Conservation (phyloP, 2,797 vertebrate species). For the Ambastaia sidthimunki region DNA sequence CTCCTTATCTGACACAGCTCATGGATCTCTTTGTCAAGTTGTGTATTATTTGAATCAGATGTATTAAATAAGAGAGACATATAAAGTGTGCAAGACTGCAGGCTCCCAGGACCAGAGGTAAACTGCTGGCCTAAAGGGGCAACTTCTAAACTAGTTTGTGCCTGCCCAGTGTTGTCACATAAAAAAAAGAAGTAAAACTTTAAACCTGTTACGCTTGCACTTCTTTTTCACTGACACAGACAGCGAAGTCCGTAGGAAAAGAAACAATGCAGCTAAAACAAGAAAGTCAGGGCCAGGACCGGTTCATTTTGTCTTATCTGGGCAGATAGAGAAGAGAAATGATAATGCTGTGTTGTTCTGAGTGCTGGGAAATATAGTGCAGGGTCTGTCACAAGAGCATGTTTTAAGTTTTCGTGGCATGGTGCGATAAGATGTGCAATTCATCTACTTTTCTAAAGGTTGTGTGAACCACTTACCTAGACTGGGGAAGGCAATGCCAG, state of each 20-base stretch:
- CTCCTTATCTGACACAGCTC: background rate
- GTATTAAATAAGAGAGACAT: background rate
- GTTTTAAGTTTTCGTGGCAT: conserved; percentile 46
- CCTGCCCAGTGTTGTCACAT: conserved; percentile 59
- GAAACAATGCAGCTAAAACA: conserved; percentile 58
- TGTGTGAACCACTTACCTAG: conserved; percentile 47
- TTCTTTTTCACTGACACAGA: conserved; percentile 63
- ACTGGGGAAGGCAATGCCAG: no score
- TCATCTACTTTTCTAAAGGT: conserved; percentile 47
- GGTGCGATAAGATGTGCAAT: conserved; percentile 39
- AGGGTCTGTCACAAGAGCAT: background rate
- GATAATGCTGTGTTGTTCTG: conserved; percentile 72
- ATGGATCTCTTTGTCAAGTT: background rate
- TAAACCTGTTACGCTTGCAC: conserved; percentile 61
- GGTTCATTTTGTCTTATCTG: conserved; percentile 79
- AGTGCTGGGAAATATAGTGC: conserved; percentile 43
- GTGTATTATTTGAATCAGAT: background rate
- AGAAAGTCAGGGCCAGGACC: conserved; percentile 61
- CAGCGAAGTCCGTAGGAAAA: conserved; percentile 75
- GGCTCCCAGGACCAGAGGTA: background rate
- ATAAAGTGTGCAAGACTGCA: background rate
- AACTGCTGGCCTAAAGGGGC: conserved; percentile 5
- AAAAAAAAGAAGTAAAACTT: conserved; percentile 73
- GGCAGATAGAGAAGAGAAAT: conserved; percentile 76
- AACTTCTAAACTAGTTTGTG: conserved; percentile 48